Percentiles rank a stretch among this genome's conserved stretches.
phyloP scores from a whole-genome alignment of 2,888 invertebrate species.

The Volucella bombylans region DNA sequence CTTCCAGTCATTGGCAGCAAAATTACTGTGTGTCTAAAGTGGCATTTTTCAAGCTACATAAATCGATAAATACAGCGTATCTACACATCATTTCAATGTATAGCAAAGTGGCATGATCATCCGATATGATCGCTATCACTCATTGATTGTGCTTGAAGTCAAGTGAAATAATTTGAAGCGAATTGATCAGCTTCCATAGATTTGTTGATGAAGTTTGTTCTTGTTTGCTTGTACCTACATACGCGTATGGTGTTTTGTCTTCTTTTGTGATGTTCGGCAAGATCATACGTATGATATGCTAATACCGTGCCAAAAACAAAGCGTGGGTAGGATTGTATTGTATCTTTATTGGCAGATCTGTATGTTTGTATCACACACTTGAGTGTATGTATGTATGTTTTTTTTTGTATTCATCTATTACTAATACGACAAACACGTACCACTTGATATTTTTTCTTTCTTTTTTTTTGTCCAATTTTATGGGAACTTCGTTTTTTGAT shows the following conservation, averaged over 20 bases:
- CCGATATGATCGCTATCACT: slow-evolving; percentile 43
- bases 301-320: slow-evolving; percentile 62
- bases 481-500: slow-evolving; percentile 70
- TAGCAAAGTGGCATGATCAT: slow-evolving; percentile 46
- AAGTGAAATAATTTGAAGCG: slow-evolving; percentile 56
- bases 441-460: slow-evolving; percentile 26
- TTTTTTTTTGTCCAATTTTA: slow-evolving; percentile 45
- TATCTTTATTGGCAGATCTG: slow-evolving; percentile 26
- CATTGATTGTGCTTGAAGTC: slow-evolving; percentile 67
- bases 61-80: slow-evolving; percentile 36
- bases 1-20: slow-evolving; percentile 40
- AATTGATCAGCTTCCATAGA: slow-evolving; percentile 61
- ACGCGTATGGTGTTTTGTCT: slow-evolving; percentile 1
- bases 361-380: no score
- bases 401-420: slow-evolving; percentile 31
- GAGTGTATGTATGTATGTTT: background rate
- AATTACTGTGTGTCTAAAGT: slow-evolving; percentile 39
- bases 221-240: background rate
- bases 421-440: slow-evolving; percentile 61
- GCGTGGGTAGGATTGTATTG: slow-evolving; percentile 37
- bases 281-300: slow-evolving; percentile 54
- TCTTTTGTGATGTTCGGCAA: slow-evolving; percentile 26
- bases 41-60: slow-evolving; percentile 2
- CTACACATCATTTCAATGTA: slow-evolving; percentile 23
- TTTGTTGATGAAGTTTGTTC: background rate